A percentile compares a stretch with the other conserved stretches of the same genome.
Evolutionary conservation across 92 coral and sea anemone species (phyloP).

Genomic region (Virgularia gustaviana): DNA sequence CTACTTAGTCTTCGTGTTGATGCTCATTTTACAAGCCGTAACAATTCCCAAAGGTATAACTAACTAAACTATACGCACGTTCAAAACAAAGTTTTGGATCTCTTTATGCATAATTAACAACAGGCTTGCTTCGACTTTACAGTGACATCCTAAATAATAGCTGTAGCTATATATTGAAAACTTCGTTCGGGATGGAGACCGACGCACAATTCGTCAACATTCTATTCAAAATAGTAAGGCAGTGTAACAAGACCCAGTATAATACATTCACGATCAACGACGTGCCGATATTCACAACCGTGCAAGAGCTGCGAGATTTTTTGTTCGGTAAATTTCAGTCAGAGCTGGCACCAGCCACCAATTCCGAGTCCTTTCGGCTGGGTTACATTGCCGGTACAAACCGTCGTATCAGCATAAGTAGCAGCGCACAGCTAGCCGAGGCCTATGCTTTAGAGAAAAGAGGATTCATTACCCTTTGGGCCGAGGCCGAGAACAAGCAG

Average conservation of each 20-base stretch:
- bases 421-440: not conserved
- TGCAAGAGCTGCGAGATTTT: slow-evolving; percentile 14
- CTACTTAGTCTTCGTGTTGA: no score
- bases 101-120: no score
- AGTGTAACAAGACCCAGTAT: not conserved
- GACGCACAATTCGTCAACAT: slow-evolving; percentile 4
- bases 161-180: no score
- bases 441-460: not conserved
- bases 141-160: no score
- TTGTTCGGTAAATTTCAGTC: not conserved
- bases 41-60: no score
- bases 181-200: no score
- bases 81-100: no score
- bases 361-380: not conserved
- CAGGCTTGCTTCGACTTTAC: no score
- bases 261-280: not conserved
- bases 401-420: not conserved
- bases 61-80: no score
- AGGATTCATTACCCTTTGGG: not conserved
- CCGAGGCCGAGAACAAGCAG: no score
- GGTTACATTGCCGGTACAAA: slow-evolving; percentile 3
- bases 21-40: no score
- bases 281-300: slow-evolving; percentile 1
- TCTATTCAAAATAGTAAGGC: slow-evolving; percentile 8
- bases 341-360: slow-evolving; percentile 16